Evolutionary conservation across 1,140 invertebrate genomes (phyloP), one percentile per base, ranked within the genome.

Genomic region (Drosophila oshimai): DNA sequence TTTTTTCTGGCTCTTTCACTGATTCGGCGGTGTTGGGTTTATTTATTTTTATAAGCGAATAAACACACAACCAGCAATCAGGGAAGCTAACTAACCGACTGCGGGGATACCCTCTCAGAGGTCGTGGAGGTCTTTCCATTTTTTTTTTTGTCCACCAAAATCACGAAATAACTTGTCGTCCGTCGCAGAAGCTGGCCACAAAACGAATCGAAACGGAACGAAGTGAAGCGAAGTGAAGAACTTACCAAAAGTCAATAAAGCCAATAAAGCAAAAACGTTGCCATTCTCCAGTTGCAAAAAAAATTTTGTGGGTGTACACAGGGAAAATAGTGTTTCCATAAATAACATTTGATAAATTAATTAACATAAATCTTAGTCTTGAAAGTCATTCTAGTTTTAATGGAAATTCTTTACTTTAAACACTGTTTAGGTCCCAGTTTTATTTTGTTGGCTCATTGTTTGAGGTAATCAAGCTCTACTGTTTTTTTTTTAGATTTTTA

Each of bases 231-330:
- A 70, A 39, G 50, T 84, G 79, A 83, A 83, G 79, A 83, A 83
- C 74, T 83, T 83, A 68, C 75, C 74, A 84, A 84, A 86, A 84
- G 79, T 84, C 79, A 84, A 84, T 84, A 84, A 86, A 86, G 79
- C 80, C 79, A 84, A 86, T 84, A 86, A 84, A 86, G 80, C 72
- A 84, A 86, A 79, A 74, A 57, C n/a, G 65, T 53, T 68, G 65
- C 49, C 55, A 72, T 47, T 60, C 75, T 74, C 65, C 70, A 80
- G 41, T 34, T 24, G 42, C n/a, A n/a, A n/a, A n/a, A n/a, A n/a
- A 39, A 65, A 50, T 39, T 33, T 39, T 22, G 37, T 50, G 42
- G 61, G 10, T 45, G 12, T 60, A 15, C 37, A 62, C 58, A 15
- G 33, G 0, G 3, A 33, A 39, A 60, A 34, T 6, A 24, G 2